Evolutionary conservation across 2,797 vertebrate genomes (phyloP).

Genomic region (Novumbra hubbsi): DNA sequence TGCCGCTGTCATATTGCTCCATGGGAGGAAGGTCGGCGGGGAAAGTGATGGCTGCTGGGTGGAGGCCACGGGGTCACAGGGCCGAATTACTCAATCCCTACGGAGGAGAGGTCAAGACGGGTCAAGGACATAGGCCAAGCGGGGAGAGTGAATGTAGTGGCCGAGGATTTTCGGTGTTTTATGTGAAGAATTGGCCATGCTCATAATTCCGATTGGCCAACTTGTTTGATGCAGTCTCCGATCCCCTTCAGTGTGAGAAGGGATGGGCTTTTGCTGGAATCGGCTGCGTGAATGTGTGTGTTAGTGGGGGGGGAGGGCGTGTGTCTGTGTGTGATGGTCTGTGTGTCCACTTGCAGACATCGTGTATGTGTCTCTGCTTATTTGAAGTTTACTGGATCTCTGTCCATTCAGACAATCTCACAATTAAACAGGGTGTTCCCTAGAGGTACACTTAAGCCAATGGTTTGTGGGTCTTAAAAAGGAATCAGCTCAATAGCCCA

Average conservation of each 20-base stretch:
- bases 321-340: conserved; percentile 16
- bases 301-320: conserved; percentile 3
- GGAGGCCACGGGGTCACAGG: conserved; percentile 32
- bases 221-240: conserved; percentile 71
- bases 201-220: conserved; percentile 69
- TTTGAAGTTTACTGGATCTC: no score
- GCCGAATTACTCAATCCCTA: conserved; percentile 65
- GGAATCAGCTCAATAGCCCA: conserved; percentile 42
- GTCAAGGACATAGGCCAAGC: conserved; percentile 57
- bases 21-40: conserved; percentile 52
- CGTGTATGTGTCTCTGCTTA: conserved; percentile 1
- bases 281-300: conserved; percentile 8
- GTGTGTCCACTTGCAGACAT: not conserved
- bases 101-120: conserved; percentile 30
- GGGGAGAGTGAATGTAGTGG: conserved; percentile 60
- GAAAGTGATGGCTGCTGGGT: conserved; percentile 57
- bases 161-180: conserved; percentile 47
- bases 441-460: conserved; percentile 18
- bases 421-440: conserved; percentile 40
- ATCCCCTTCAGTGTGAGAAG: conserved; percentile 57
- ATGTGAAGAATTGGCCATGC: conserved; percentile 67
- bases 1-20: conserved; percentile 41
- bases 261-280: conserved; percentile 49
- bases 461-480: conserved; percentile 41
- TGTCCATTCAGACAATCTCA: conserved; percentile 33